Percentiles rank a stretch among this genome's conserved stretches.
Evolutionary conservation across 2,797 vertebrate genomes (phyloP).

Genomic region (Macropodus opercularis): DNA sequence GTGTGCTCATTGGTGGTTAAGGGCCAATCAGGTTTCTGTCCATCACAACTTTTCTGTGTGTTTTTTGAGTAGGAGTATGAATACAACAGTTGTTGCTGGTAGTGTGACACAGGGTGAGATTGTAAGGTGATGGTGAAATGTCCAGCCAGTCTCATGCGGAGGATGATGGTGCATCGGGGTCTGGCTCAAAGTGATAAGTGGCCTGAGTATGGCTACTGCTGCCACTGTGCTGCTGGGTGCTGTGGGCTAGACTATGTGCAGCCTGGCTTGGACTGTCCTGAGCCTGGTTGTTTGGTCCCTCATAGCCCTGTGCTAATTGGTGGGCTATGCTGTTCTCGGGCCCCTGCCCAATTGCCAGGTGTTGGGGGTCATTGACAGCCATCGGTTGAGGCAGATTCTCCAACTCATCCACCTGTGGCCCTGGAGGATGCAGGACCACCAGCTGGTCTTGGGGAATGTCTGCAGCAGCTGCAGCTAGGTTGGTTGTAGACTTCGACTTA

Average conservation of each 20-base stretch:
- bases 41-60: not conserved
- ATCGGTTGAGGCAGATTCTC: constrained; percentile 84
- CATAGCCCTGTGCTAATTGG: constrained; percentile 36
- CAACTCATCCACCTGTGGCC: constrained; percentile 93
- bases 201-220: constrained; percentile 64
- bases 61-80: too few relatives aligned
- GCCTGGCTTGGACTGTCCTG: constrained; percentile 39
- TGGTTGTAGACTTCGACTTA: constrained; percentile 97
- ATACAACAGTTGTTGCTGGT: constrained; percentile 21
- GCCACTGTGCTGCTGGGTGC: constrained; percentile 50
- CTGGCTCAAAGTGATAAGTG: constrained; percentile 80
- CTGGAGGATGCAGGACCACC: constrained; percentile 90
- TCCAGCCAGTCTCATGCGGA: constrained; percentile 77
- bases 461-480: constrained; percentile 91
- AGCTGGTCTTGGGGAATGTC: constrained; percentile 98
- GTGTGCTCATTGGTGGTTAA: constrained; percentile 29
- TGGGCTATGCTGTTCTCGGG: constrained; percentile 16
- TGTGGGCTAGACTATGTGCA: constrained; percentile 1
- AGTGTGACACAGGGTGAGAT: constrained; percentile 13
- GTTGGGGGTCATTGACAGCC: constrained; percentile 27
- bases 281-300: constrained; percentile 51
- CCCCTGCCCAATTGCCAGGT: constrained; percentile 3
- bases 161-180: constrained; percentile 87
- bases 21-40: constrained; percentile 19
- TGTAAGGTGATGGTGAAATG: not conserved